A percentile compares a stretch with the other conserved stretches of the same genome.
These are phyloP conservation scores for Plebejus argus DNA, from an alignment of 2,888 invertebrate species.

Conservation along the genomic window DNA sequence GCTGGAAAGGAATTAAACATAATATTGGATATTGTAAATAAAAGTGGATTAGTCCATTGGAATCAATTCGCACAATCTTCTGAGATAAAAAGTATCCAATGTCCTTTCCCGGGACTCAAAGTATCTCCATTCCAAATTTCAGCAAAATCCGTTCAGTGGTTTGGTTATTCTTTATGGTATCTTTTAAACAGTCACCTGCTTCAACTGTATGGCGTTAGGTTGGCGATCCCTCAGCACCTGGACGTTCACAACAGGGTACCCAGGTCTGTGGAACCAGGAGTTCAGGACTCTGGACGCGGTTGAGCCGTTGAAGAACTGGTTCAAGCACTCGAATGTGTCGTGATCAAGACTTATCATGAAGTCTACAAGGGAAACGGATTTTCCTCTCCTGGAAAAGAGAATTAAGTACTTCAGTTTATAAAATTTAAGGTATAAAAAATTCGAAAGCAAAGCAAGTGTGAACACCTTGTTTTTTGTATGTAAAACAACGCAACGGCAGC, in stretches of 20 bases:
- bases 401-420: not conserved
- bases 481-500: too few species aligned
- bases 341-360: slow-evolving; percentile 61
- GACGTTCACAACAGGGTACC: slow-evolving; percentile 84
- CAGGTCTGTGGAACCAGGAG: slow-evolving; percentile 84
- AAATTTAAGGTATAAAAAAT: too few species aligned
- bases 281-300: slow-evolving; percentile 72
- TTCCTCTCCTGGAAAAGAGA: slow-evolving; percentile 61
- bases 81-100: too few species aligned
- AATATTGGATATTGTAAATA: too few species aligned
- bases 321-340: slow-evolving; percentile 65
- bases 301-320: slow-evolving; percentile 70
- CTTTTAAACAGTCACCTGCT: slow-evolving; percentile 54
- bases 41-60: too few species aligned
- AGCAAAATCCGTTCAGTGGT: too few species aligned
- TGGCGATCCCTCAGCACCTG: slow-evolving; percentile 62
- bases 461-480: too few species aligned
- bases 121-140: too few species aligned
- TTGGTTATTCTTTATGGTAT: too few species aligned
- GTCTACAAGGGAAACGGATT: slow-evolving; percentile 61
- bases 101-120: too few species aligned
- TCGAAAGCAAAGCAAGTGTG: too few species aligned
- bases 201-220: slow-evolving; percentile 63
- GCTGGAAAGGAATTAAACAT: slow-evolving; percentile 51
- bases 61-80: too few species aligned